Percentiles rank a stretch among this genome's conserved stretches.
These are phyloP conservation scores for Coelopa pilipes DNA, from an alignment of 2,888 invertebrate species.

Conservation along the genomic window DNA sequence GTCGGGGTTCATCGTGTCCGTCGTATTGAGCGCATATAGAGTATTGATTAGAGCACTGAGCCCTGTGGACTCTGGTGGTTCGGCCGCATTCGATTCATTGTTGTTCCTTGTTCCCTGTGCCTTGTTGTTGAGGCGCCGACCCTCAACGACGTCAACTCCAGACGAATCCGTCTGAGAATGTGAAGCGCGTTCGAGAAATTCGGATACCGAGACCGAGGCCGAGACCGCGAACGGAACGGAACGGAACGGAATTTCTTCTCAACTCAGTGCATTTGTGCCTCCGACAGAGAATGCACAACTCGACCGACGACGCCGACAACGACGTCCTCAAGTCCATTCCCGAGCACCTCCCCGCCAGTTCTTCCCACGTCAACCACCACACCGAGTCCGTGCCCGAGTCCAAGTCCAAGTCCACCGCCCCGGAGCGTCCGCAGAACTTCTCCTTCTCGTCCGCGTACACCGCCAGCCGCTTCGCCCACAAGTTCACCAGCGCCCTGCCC, in stretches of 20 bases:
- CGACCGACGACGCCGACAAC: constrained; percentile 39
- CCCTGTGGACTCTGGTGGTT: constrained; percentile 40
- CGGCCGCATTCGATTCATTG: no score
- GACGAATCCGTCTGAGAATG: not conserved
- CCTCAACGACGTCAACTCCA: not conserved
- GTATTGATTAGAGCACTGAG: constrained; percentile 52
- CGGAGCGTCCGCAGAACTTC: constrained; percentile 53
- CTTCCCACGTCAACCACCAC: constrained; percentile 35
- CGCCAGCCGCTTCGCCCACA: constrained; percentile 47
- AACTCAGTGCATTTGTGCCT: not conserved
- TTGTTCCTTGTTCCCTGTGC: no score
- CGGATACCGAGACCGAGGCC: no score
- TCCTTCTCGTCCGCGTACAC: constrained; percentile 57
- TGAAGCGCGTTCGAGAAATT: no score
- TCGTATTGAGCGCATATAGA: constrained; percentile 37
- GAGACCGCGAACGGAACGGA: no score
- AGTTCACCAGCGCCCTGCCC: constrained; percentile 47
- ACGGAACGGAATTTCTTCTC: not conserved
- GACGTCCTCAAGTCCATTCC: constrained; percentile 44
- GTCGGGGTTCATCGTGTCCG: constrained; percentile 33
- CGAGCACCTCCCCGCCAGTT: constrained; percentile 43
- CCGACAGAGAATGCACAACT: constrained; percentile 49
- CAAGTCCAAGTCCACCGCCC: constrained; percentile 13
- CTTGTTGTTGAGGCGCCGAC: no score
- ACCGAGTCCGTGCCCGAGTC: constrained; percentile 37